Conservation (phyloP, 2,113 vertebrate species). For the Thymallus thymallus region DNA sequence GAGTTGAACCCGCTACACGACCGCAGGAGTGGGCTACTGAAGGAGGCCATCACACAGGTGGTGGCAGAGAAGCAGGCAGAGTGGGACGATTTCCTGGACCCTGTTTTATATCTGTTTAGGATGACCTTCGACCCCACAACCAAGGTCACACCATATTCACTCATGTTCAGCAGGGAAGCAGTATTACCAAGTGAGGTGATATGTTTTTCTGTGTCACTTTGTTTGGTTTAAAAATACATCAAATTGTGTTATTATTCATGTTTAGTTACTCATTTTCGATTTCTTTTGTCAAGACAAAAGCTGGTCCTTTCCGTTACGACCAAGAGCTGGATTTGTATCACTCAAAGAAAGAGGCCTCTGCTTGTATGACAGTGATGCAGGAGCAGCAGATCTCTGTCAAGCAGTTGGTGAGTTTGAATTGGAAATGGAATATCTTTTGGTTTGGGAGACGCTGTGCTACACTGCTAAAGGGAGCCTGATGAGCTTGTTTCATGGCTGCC, state of each 20-base stretch:
- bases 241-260: not conserved
- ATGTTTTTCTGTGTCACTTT: not conserved
- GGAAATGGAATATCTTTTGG: not conserved
- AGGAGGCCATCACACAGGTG: slow-evolving; percentile 74
- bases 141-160: slow-evolving; percentile 82
- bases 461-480: too few relatives aligned
- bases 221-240: not conserved
- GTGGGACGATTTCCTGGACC: slow-evolving; percentile 84
- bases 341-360: slow-evolving; percentile 53
- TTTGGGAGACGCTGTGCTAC: too few relatives aligned
- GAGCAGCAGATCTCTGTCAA: slow-evolving; percentile 79
- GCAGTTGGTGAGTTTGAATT: slow-evolving; percentile 73
- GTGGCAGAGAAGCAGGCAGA: slow-evolving; percentile 77
- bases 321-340: slow-evolving; percentile 58
- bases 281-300: slow-evolving; percentile 55
- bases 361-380: slow-evolving; percentile 65
- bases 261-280: not conserved
- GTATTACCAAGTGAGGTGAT: slow-evolving; percentile 68
- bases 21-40: slow-evolving; percentile 65
- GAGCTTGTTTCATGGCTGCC: too few relatives aligned
- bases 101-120: slow-evolving; percentile 80
- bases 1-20: slow-evolving; percentile 71
- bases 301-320: slow-evolving; percentile 59
- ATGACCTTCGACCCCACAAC: slow-evolving; percentile 79
- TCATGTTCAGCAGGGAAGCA: slow-evolving; percentile 84